phyloP scores from a whole-genome alignment of 1,140 invertebrate species.

The Cydia splendana region DNA sequence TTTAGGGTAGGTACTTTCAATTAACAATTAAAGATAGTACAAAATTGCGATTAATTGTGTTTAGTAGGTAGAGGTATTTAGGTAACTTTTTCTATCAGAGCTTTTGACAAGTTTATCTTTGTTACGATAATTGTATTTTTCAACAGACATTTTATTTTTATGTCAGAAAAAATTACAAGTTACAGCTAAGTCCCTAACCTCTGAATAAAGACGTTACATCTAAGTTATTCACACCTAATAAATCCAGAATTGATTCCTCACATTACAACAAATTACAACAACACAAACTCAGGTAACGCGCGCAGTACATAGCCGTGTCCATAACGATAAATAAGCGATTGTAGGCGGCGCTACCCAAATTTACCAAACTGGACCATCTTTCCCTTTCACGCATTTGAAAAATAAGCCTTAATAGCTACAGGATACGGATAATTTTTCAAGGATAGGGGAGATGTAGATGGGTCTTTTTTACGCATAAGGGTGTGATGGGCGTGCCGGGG shows the following conservation, averaged over 20 bases:
- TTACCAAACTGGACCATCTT: not conserved
- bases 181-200: not conserved
- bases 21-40: no score
- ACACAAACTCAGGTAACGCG: conserved; percentile 9
- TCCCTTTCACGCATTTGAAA: not conserved
- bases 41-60: no score
- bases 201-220: not conserved
- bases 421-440: not conserved
- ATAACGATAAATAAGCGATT: conserved; percentile 1
- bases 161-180: no score
- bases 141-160: no score
- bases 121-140: no score
- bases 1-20: no score
- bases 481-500: conserved; percentile 50
- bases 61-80: no score
- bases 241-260: not conserved
- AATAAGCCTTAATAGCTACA: not conserved
- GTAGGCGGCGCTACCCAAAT: not conserved
- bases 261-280: conserved; percentile 15
- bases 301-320: conserved; percentile 23
- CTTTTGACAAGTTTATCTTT: no score
- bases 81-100: no score
- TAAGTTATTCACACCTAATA: not conserved
- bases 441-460: not conserved
- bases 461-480: not conserved